Percentiles rank a stretch among this genome's conserved stretches.
These are phyloP conservation scores for Neosilurus mollespiculum DNA, from an alignment of 2,797 vertebrate genomes.

Conservation along the genomic window DNA sequence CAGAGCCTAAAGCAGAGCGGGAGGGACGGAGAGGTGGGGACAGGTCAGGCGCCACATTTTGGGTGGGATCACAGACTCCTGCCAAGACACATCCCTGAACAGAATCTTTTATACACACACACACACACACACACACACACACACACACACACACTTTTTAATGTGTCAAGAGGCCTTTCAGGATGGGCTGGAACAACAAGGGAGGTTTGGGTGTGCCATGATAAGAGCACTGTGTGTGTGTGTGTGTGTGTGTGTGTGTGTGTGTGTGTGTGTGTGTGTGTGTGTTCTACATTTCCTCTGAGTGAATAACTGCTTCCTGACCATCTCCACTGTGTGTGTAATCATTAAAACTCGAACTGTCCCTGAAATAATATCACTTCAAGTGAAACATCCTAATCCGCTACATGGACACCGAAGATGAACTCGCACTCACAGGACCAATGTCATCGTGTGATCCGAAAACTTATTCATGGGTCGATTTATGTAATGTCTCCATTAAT, in stretches of 20 bases:
- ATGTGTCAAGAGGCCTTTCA: constrained; percentile 15
- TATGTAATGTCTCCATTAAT: neutral
- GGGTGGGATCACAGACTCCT: constrained; percentile 72
- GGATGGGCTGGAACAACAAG: constrained; percentile 35
- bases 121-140: constrained; percentile 11
- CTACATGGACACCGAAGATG: neutral
- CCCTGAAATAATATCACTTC: neutral
- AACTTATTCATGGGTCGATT: neutral
- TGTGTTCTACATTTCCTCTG: constrained; percentile 15
- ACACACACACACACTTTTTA: constrained; percentile 3
- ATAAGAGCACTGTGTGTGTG: constrained; percentile 19
- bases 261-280: constrained; percentile 26
- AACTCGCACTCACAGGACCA: neutral
- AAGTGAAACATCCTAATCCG: neutral
- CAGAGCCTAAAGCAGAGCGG: constrained; percentile 3
- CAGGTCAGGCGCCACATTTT: constrained; percentile 72
- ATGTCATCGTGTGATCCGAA: neutral
- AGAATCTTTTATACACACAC: neutral
- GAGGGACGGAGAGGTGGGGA: constrained; percentile 11
- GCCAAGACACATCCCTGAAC: constrained; percentile 65
- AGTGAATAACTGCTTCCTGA: constrained; percentile 42
- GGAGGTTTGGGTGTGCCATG: constrained; percentile 51
- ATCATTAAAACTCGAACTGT: neutral
- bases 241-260: neutral
- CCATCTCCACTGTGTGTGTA: constrained; percentile 7